Evolutionary conservation across 2,888 invertebrate genomes (phyloP).

Genomic region (Amphipyra berbera): DNA sequence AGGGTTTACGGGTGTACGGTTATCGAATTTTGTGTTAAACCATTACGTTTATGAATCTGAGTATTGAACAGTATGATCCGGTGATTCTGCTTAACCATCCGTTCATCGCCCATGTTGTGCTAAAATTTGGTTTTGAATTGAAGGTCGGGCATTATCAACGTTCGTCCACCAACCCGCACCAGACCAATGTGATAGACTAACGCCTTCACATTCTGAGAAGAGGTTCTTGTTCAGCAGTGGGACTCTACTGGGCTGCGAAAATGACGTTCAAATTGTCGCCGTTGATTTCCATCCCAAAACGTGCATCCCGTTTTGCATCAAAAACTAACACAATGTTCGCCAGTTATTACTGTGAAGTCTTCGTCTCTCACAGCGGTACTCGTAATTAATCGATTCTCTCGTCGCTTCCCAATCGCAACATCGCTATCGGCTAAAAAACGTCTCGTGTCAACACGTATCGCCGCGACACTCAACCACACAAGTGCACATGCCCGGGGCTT

Average conservation of each 20-base stretch:
- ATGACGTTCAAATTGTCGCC: slow-evolving; percentile 17
- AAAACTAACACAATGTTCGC: slow-evolving; percentile 22
- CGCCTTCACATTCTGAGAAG: too few relatives aligned
- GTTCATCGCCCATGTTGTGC: slow-evolving; percentile 21
- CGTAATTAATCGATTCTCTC: slow-evolving; percentile 25
- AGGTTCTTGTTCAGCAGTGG: too few relatives aligned
- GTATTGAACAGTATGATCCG: slow-evolving; percentile 22
- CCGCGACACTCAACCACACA: slow-evolving; percentile 13
- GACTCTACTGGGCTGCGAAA: not conserved
- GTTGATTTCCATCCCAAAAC: slow-evolving; percentile 18
- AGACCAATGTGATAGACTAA: too few relatives aligned
- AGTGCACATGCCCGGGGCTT: slow-evolving; percentile 34
- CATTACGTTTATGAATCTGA: slow-evolving; percentile 16
- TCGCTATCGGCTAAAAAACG: slow-evolving; percentile 6
- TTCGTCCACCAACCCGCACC: too few relatives aligned
- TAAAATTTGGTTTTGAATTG: slow-evolving; percentile 31
- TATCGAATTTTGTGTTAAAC: slow-evolving; percentile 52
- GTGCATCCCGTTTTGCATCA: slow-evolving; percentile 8
- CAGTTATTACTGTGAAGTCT: slow-evolving; percentile 25
- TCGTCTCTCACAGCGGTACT: slow-evolving; percentile 8
- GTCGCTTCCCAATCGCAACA: slow-evolving; percentile 13
- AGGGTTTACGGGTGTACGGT: slow-evolving; percentile 38
- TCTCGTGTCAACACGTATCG: slow-evolving; percentile 12
- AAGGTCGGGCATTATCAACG: not conserved
- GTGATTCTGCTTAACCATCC: slow-evolving; percentile 24